Evolutionary conservation across 2,113 vertebrate species (phyloP).

Genomic region (Gyps fulvus): DNA sequence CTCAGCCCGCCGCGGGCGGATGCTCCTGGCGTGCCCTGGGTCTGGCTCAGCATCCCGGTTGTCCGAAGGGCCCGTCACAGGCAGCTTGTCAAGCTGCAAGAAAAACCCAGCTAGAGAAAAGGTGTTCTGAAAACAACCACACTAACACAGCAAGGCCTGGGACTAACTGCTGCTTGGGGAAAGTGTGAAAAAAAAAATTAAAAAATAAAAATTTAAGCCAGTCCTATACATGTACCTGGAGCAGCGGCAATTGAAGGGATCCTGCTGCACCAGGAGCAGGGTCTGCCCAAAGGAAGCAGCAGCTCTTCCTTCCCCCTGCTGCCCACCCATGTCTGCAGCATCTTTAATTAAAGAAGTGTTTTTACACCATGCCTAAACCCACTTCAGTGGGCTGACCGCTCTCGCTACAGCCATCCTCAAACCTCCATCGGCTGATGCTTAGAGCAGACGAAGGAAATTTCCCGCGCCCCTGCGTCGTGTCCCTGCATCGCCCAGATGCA

Average conservation of each 20-base stretch:
- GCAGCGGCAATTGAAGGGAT: background rate
- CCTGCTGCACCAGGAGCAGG: background rate
- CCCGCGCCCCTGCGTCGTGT: accelerated
- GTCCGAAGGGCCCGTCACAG: accelerated
- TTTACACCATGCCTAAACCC: background rate
- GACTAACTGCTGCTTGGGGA: background rate
- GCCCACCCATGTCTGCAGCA: background rate
- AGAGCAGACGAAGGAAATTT: background rate
- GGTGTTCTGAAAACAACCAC: background rate
- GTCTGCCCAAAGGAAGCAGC: background rate
- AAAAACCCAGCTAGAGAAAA: background rate
- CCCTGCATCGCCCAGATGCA: accelerated
- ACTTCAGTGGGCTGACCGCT: accelerated
- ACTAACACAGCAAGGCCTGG: background rate
- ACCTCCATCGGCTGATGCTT: accelerated
- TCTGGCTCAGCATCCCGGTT: accelerated
- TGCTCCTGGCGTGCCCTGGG: background rate
- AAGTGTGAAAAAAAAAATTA: background rate
- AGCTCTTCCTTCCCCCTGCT: background rate
- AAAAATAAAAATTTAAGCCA: background rate
- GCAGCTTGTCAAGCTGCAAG: background rate
- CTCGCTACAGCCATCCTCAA: background rate
- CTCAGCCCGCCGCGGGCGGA: accelerated
- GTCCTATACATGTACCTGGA: background rate
- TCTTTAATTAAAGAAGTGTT: background rate